Conservation (phyloP, 2,888 invertebrate species). For the Dicyrtoma fusca region DNA sequence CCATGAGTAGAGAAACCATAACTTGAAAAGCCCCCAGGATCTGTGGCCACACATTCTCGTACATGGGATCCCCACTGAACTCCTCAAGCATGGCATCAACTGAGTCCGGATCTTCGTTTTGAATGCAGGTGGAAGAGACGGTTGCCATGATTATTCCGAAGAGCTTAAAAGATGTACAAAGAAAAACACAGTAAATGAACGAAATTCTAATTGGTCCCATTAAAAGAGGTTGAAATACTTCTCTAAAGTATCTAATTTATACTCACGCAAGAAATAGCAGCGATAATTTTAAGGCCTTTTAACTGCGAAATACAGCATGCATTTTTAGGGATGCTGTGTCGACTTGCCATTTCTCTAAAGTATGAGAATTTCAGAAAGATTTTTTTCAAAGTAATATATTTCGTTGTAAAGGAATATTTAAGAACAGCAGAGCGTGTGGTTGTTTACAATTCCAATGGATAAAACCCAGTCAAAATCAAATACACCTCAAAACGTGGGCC, state of each 20-base stretch:
- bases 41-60: slow-evolving; percentile 36
- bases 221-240: too few species aligned
- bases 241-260: too few species aligned
- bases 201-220: too few species aligned
- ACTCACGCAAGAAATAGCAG: slow-evolving; percentile 34
- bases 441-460: too few species aligned
- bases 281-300: slow-evolving; percentile 37
- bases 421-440: too few species aligned
- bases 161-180: slow-evolving; percentile 8
- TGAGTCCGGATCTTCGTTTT: slow-evolving; percentile 34
- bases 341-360: slow-evolving; percentile 6
- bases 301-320: slow-evolving; percentile 36
- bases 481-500: too few species aligned
- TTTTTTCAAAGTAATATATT: too few species aligned
- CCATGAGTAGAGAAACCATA: slow-evolving; percentile 34
- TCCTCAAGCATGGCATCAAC: slow-evolving; percentile 27
- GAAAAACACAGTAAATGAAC: neutral
- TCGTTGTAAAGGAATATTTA: too few species aligned
- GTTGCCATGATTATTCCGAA: slow-evolving; percentile 31
- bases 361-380: too few species aligned
- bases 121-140: slow-evolving; percentile 29
- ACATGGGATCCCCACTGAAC: slow-evolving; percentile 34
- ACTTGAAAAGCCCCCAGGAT: slow-evolving; percentile 33
- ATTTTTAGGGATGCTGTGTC: slow-evolving; percentile 26
- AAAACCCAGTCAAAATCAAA: too few species aligned